These are phyloP conservation scores for Chrysochloris asiatica DNA, from an alignment of 2,113 vertebrate species.

Conservation along the genomic window DNA sequence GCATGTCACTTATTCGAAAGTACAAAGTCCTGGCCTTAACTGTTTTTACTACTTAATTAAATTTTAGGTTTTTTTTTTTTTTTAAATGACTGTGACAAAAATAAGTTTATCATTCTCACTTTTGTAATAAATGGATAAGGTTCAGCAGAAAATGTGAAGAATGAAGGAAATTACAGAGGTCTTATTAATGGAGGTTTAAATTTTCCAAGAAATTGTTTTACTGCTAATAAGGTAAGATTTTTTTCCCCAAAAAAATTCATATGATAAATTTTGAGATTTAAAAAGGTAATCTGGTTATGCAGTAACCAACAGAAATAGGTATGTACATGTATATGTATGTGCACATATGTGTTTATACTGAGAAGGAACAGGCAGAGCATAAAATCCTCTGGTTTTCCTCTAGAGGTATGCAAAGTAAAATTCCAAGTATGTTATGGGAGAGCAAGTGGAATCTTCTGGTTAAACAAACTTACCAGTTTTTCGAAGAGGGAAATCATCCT, in stretches of 20 bases:
- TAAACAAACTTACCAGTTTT: slow-evolving; percentile 93
- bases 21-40: background rate
- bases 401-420: background rate
- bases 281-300: background rate
- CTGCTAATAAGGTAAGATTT: background rate
- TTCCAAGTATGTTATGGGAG: background rate
- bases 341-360: background rate
- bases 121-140: background rate
- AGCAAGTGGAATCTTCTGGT: background rate
- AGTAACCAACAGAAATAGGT: background rate
- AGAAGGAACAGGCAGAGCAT: background rate
- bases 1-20: slow-evolving; percentile 49
- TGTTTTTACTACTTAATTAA: background rate
- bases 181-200: background rate
- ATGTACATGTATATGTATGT: too few relatives aligned
- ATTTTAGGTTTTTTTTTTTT: background rate
- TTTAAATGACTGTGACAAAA: background rate
- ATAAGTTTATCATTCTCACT: background rate
- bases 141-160: background rate
- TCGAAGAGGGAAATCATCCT: slow-evolving; percentile 97
- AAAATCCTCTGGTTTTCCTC: background rate
- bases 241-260: slow-evolving; percentile 6
- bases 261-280: background rate
- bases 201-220: slow-evolving; percentile 14
- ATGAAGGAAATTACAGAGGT: background rate